Percentiles rank a stretch among this genome's conserved stretches.
Conservation (phyloP, 1,140 invertebrate species). For the Cotesia glomerata region DNA sequence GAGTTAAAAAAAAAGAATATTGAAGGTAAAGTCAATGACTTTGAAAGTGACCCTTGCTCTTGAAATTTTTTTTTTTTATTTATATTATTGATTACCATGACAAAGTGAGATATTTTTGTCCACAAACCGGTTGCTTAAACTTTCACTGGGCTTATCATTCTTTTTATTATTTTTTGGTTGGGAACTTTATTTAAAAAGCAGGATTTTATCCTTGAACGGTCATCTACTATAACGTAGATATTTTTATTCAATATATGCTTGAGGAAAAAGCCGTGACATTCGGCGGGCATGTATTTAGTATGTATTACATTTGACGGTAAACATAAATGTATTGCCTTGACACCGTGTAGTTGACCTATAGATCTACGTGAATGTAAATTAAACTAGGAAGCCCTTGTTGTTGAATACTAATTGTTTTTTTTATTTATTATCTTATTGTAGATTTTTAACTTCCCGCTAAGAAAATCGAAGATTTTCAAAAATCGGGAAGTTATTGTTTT, state of each 20-base stretch:
- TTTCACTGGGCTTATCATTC: background rate
- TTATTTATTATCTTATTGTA: background rate
- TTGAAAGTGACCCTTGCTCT: background rate
- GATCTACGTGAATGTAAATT: constrained; percentile 10
- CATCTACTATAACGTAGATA: background rate
- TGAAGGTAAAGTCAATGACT: background rate
- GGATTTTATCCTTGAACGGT: background rate
- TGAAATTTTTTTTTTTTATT: background rate
- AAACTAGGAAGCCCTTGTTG: background rate
- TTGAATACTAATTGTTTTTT: background rate
- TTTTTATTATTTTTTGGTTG: background rate
- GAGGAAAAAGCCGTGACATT: constrained; percentile 6
- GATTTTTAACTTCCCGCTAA: too few species aligned
- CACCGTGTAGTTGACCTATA: constrained; percentile 9
- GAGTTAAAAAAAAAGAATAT: background rate
- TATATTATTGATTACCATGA: background rate
- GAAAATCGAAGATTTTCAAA: too few species aligned
- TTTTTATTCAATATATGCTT: background rate
- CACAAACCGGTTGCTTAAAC: background rate
- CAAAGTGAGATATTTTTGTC: background rate
- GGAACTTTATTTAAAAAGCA: too few species aligned
- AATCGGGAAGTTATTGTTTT: too few species aligned
- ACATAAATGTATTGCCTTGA: constrained; percentile 12
- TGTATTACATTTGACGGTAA: background rate
- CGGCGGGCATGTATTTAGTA: background rate